Base-by-base conservation (phyloP, 1,140 invertebrate genomes). In the Drosophila bocqueti region DNA sequence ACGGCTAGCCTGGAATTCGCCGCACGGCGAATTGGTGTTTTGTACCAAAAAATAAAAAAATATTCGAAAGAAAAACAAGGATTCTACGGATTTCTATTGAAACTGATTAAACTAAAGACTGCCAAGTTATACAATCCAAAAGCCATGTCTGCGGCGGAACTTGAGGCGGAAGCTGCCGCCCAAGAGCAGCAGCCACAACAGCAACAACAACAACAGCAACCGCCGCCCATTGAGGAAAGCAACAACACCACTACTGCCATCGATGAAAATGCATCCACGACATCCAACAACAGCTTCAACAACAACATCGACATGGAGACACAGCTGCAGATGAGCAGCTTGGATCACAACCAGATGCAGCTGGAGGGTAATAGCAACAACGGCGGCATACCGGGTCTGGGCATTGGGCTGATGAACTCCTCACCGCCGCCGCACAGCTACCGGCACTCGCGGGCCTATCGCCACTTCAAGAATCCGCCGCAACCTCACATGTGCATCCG, bases 401-500 rank as follows among this genome's bases (percentile, higher is more conserved):
- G 85, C 0, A 38, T 89, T 15, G 74, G 85, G 18, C 66, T 92
- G 54, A 92, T 92, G 81, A 92, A 92, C 62, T 82, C 90, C 29
- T 92, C 91, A 5, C 92, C 92, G 24, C 92, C 92, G 24, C 92
- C 92, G 15, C 91, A 92, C 59, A 92, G 91, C 62, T 93, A 93
- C 60, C 93, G 94, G 29, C 93, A 93, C 49, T 94, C 94, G 38
- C 92, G 94, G 76, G 94, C 94, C 54, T 94, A 95, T 89, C 93
- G 95, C 55, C 93, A 95, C 76, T 96, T 96, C 69, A 95, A 96
- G 87, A 96, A 96, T 87, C 96, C 96, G 62, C 96, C 96, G 8
- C 96, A 96, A 67, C 96, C 96, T 29, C 95, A 96, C 90, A 96
- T 96, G 95, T 96, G 96, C 93, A 96, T 96, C 78, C 94, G 95